Base-by-base conservation (phyloP, 2,888 invertebrate genomes). In the Cheilosia vulpina region DNA sequence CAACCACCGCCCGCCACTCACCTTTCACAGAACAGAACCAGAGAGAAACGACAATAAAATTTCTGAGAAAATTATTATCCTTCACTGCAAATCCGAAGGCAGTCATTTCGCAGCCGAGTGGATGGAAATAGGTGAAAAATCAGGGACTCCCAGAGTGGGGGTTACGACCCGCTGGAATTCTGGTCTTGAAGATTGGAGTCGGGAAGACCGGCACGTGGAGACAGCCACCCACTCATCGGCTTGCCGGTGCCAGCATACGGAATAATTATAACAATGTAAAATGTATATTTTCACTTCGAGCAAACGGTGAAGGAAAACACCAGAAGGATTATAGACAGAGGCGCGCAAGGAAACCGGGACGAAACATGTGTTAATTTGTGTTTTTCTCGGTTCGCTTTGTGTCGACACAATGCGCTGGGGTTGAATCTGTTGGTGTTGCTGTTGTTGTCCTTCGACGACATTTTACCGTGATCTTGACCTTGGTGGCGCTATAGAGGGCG, bases 121-220 rank as follows among this genome's bases (percentile, higher is more conserved):
- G 79, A 84, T 80, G 71, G 60, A 84, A 80, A 75, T 84, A 84
- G 84, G 84, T 84, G 80, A 84, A 80, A 80, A 84, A 84, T 80
- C 84, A 84, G 80, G 75, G 60, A 80, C 75, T 84, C 84, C 84
- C 84, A 75, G 38, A 52, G 79, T 69, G 69, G 65, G 52, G 58
- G 27, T 1, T 50, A 47, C 47, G 17, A 60, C 13, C 7, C 15
- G 19, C 9, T 24, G 68, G 21, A 58, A 53, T 34, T 57, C 21
- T 63, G 60, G 34, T 71, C 84, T 73, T 80, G 21, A 6, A 1
- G 27, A 1, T 0, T 31, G 31, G 80, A 76, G 84, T 63, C 63
- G 69, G 78, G 72, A 68, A 68, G 68, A 57, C 75, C 63, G 80
- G 80, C 84, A 84, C 84, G 84, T 84, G 84, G 84, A 84, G 84